Evolutionary conservation across 2,797 vertebrate species (phyloP), one percentile per base, ranked within the genome.

Genomic region (Amazonetta brasiliensis): DNA sequence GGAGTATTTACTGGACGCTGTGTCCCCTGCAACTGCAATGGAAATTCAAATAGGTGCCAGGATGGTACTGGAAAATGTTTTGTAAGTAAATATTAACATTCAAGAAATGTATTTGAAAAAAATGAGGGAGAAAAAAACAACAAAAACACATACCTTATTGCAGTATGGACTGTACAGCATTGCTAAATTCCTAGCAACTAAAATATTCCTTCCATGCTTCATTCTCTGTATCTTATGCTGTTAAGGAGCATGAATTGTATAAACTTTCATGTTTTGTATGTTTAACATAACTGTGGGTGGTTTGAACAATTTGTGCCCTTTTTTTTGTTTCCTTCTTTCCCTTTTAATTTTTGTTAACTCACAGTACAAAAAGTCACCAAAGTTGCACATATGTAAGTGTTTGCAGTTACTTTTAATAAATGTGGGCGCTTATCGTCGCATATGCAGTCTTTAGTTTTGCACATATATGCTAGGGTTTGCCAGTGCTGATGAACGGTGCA

Each of bases 41-140:
- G 98, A 68, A 98, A 98, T 92, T 98, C 99, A 20, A 87, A 97
- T 7, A 97, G 98, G 77, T 99, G 99, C 93, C 98, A 98, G 33
- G 99, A 99, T 28, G 97, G 95, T 87, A 98, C 99, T 2, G 99
- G 99, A 89, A 98, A 87, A 93, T 99, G 99, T 84, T 97, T 99
- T 97, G 99, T 99, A 98, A 99, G 99, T 98, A 97, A 52, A 28
- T 28, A 54, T 46, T n/a, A 84, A 26, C 22, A 14, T 80, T n/a
- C 26, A 54, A 30, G 46, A 81, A 54, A 79, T 69, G 4, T 28
- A 31, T 43, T 21, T 60, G 6, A 12, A 17, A 44, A 88, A 81
- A 86, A n/a, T 3, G 11, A 22, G 19, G 11, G 55, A 30, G 62
- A n/a, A 4, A 25, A 0, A 48, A 48, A 48, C 13, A 13, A 25